phyloP scores from a whole-genome alignment of 2,888 invertebrate species.

The Zeuzera pyrina region DNA sequence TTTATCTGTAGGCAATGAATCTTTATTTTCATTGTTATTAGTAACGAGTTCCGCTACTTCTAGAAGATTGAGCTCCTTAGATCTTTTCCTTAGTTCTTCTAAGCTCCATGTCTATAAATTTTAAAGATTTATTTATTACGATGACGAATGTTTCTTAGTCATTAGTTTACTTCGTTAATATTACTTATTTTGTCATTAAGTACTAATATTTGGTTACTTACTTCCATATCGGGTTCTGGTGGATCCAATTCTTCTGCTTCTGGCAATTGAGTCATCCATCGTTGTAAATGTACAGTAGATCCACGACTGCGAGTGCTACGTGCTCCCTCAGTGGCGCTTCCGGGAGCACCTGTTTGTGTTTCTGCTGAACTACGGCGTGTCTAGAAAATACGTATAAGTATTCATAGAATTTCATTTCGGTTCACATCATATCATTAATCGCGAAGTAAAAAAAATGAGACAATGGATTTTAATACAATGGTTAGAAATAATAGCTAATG shows the following conservation, averaged over 20 bases:
- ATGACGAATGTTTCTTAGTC: not conserved
- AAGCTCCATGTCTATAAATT: slow-evolving; percentile 76
- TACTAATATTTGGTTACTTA: slow-evolving; percentile 20
- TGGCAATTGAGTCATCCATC: slow-evolving; percentile 86
- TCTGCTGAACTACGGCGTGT: slow-evolving; percentile 61
- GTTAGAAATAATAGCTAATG: not conserved
- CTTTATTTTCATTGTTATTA: slow-evolving; percentile 39
- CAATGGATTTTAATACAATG: not conserved
- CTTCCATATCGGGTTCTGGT: slow-evolving; percentile 73
- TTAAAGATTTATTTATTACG: not conserved
- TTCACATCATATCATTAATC: too few relatives aligned
- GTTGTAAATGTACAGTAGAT: slow-evolving; percentile 81
- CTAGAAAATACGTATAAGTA: slow-evolving; percentile 24
- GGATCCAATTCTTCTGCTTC: slow-evolving; percentile 72
- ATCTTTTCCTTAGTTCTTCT: slow-evolving; percentile 80
- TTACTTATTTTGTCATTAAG: too few relatives aligned
- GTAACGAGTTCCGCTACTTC: slow-evolving; percentile 56
- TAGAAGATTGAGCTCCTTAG: slow-evolving; percentile 77
- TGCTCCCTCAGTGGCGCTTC: slow-evolving; percentile 50
- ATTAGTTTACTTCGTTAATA: not conserved
- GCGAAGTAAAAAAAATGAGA: not conserved
- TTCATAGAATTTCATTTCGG: too few relatives aligned
- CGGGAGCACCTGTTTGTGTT: slow-evolving; percentile 55
- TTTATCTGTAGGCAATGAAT: slow-evolving; percentile 44
- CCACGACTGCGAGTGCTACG: slow-evolving; percentile 75